Conservation (phyloP, 2,888 invertebrate species). For the Xanthostigma xanthostigma region DNA sequence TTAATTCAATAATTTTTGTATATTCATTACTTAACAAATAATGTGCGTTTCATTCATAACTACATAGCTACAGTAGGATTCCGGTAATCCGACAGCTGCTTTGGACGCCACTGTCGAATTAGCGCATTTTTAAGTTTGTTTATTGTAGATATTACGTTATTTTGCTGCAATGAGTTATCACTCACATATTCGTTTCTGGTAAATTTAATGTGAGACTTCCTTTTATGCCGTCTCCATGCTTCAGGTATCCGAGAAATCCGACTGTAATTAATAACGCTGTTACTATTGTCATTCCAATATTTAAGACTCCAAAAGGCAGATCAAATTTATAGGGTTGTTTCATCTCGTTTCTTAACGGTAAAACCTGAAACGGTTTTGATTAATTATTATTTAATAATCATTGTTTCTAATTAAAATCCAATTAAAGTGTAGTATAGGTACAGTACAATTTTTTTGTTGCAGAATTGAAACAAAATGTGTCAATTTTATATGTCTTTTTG, state of each 20-base stretch:
- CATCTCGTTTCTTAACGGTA: slow-evolving; percentile 91
- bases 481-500: no score
- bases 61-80: no score
- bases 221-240: slow-evolving; percentile 66
- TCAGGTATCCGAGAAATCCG: slow-evolving; percentile 78
- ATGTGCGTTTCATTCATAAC: no score
- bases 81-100: no score
- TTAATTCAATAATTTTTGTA: no score
- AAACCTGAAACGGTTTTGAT: slow-evolving; percentile 40
- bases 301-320: slow-evolving; percentile 69
- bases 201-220: slow-evolving; percentile 85
- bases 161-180: slow-evolving; percentile 10
- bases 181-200: slow-evolving; percentile 42
- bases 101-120: no score
- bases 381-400: slow-evolving; percentile 24
- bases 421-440: neutral
- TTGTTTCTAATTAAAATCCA: neutral
- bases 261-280: slow-evolving; percentile 61
- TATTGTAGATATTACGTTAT: no score
- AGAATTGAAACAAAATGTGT: no score
- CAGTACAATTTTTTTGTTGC: neutral
- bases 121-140: neutral
- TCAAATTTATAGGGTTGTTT: slow-evolving; percentile 60
- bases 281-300: slow-evolving; percentile 76
- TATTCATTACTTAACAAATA: no score